phyloP scores from a whole-genome alignment of 2,797 vertebrate genomes.

The Thalassophryne amazonica region DNA sequence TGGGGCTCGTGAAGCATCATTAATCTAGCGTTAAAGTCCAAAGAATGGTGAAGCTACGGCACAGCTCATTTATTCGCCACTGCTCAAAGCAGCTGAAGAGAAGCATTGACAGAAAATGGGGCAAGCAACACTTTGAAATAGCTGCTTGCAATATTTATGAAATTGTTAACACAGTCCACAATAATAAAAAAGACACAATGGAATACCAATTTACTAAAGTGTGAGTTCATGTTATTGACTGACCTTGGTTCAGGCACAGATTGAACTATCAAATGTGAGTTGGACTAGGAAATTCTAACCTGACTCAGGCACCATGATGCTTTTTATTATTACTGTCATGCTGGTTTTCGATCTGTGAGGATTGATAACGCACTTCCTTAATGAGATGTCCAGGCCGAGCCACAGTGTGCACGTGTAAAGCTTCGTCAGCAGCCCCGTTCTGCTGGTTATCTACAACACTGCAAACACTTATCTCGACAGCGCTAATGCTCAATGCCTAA shows the following conservation, averaged over 20 bases:
- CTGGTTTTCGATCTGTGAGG: conserved; percentile 65
- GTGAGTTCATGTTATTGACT: conserved; percentile 41
- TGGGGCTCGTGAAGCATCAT: conserved; percentile 66
- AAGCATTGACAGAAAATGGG: conserved; percentile 35
- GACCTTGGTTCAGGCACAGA: conserved; percentile 52
- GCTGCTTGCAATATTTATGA: conserved; percentile 13
- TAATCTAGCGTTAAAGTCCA: conserved; percentile 73
- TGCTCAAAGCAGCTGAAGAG: conserved; percentile 57
- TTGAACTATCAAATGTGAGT: conserved; percentile 55
- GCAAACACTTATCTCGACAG: conserved; percentile 21
- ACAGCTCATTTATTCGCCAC: conserved; percentile 75
- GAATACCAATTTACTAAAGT: conserved; percentile 14
- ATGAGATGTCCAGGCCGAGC: conserved; percentile 57
- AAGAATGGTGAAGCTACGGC: conserved; percentile 64
- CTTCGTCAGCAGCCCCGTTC: conserved; percentile 62
- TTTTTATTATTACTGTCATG: conserved; percentile 60
- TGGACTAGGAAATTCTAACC: conserved; percentile 53
- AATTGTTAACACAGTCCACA: not conserved
- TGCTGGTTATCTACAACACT: conserved; percentile 47
- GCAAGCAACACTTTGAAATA: too few species aligned
- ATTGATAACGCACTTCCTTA: conserved; percentile 68
- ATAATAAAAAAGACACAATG: not conserved
- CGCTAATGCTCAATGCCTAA: conserved; percentile 1
- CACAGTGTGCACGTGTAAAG: conserved; percentile 37
- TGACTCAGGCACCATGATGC: conserved; percentile 52